Conservation (phyloP, 2,888 invertebrate genomes). For the Coenonympha arcania region DNA sequence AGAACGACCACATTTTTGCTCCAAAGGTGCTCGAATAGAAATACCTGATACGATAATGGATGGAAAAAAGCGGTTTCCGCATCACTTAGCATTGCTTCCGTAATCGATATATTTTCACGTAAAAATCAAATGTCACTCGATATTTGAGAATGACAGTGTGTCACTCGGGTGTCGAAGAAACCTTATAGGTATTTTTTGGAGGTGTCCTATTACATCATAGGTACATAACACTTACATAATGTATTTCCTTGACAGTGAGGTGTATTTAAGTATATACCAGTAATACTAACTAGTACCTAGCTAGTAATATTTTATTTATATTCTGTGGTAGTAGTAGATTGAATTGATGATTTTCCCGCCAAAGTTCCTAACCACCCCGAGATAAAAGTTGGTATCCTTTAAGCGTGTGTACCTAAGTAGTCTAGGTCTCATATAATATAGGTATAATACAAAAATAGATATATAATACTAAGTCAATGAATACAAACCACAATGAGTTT, state of each 20-base stretch:
- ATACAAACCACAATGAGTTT: too few species aligned
- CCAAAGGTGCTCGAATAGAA: slow-evolving; percentile 8
- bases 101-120: slow-evolving; percentile 63
- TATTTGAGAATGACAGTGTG: slow-evolving; percentile 44
- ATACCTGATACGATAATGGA: slow-evolving; percentile 62
- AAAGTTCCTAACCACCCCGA: too few species aligned
- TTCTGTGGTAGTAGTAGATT: too few species aligned
- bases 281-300: too few species aligned
- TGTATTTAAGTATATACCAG: too few species aligned
- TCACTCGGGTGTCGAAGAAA: slow-evolving; percentile 39
- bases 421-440: too few species aligned
- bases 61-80: slow-evolving; percentile 66
- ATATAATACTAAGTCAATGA: too few species aligned
- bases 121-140: slow-evolving; percentile 59
- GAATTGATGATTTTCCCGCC: too few species aligned
- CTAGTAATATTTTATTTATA: too few species aligned
- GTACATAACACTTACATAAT: slow-evolving; percentile 4
- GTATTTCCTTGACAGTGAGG: background rate
- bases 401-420: too few species aligned
- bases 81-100: slow-evolving; percentile 67
- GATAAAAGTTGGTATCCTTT: too few species aligned
- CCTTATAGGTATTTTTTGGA: slow-evolving; percentile 34
- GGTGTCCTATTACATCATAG: slow-evolving; percentile 14
- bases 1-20: background rate
- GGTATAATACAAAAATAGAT: too few species aligned